Conservation (phyloP, 2,113 vertebrate species). For the Sapajus apella region DNA sequence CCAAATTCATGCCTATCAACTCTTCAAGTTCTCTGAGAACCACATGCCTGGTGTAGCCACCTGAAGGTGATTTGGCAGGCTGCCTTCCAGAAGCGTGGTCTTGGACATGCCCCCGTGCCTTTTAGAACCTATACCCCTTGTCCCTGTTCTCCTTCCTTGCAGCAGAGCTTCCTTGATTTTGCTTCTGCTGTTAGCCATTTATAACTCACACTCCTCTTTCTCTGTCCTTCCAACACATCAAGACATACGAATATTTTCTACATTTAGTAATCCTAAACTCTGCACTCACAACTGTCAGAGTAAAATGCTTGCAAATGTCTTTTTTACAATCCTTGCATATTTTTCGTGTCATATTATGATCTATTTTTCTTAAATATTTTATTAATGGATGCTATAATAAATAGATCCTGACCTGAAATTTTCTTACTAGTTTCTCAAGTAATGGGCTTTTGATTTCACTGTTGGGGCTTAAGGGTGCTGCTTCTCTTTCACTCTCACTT, state of each 20-base stretch:
- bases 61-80: neutral
- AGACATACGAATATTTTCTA: neutral
- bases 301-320: neutral
- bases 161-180: neutral
- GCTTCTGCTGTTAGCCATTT: neutral
- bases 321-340: neutral
- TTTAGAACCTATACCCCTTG: neutral
- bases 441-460: neutral
- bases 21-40: neutral
- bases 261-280: neutral
- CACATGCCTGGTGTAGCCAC: neutral
- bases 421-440: neutral
- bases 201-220: neutral
- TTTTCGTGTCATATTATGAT: slow-evolving; percentile 15
- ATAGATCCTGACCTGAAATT: neutral
- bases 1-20: neutral
- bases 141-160: neutral
- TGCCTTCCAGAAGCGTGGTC: neutral
- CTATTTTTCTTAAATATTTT: neutral
- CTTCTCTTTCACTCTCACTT: neutral
- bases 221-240: neutral
- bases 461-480: neutral
- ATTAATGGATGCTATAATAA: neutral
- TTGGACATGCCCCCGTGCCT: neutral
- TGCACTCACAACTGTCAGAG: neutral